Evolutionary conservation across 2,888 invertebrate species (phyloP), one percentile per base, ranked within the genome.

Genomic region (Athalia rosae): DNA sequence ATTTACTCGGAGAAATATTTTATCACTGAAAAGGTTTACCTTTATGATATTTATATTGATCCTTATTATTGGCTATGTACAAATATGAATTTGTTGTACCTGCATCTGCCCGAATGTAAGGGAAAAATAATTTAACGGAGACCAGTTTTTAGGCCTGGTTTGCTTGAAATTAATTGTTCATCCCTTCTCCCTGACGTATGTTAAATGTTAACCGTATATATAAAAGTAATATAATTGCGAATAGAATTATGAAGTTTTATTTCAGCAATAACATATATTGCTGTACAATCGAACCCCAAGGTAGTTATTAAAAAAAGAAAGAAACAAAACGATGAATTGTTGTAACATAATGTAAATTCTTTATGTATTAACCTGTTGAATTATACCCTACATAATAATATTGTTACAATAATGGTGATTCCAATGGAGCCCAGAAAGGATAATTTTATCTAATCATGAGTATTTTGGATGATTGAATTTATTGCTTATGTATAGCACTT

Each of bases 401-500:
- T 67, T 67, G 53, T 67, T 53, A 67, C 66, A 43, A 45, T 28
- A 28, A 28, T 71, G 15, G 61, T 73, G 73, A 73, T 76, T 76
- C 63, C 62, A 50, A 63, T 56, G 63, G 63, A 61, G 76, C 41
- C 50, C 53, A 50, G 47, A 76, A 63, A n/a, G 53, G 9, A 59
- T 7, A n/a, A 6, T 13, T n/a, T n/a, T 59, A 59, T 64, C 13
- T 64, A 67, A 67, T 76, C 4, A 66, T 53, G 56, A 45, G n/a
- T 69, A 77, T 67, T 59, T 77, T 62, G 50, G 45, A 59, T 61
- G 61, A 79, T 79, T 48, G 67, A 63, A 63, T 50, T 77, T 80
- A 79, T 80, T 77, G 81, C 81, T 82, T 84, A 82, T 83, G 53
- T 59, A 59, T 28, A 83, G 78, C 80, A 80, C 81, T 81, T 79